Evolutionary conservation across 64 coral and sea anemone genomes (phyloP).

Genomic region (Anthopleura sola): DNA sequence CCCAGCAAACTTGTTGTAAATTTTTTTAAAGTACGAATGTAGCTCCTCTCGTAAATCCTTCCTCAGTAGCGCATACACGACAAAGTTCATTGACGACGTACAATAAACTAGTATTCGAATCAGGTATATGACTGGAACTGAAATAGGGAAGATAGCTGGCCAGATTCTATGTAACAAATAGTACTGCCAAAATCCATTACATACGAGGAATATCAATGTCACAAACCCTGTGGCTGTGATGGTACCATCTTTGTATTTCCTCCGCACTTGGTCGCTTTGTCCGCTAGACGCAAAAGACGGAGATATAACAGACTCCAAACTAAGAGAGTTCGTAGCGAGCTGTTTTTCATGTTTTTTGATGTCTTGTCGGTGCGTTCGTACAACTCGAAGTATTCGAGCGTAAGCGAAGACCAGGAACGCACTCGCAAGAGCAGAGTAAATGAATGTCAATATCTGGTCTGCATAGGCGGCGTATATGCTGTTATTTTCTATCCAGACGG

Average conservation of each 20-base stretch:
- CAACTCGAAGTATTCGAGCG: conserved; percentile 2
- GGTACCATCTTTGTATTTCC: not conserved
- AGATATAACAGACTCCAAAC: not conserved
- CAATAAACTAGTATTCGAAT: not conserved
- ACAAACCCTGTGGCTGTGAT: not conserved
- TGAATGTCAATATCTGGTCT: not conserved
- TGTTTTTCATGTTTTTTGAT: conserved; percentile 20
- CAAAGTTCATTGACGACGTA: not conserved
- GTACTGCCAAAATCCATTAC: conserved; percentile 8
- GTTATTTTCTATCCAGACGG: not conserved
- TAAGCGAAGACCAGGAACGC: not conserved
- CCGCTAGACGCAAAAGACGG: not conserved
- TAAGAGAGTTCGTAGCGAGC: not conserved
- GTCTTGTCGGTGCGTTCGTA: not conserved
- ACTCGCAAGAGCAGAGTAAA: not conserved
- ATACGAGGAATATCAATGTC: not conserved
- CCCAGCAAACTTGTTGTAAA: not conserved
- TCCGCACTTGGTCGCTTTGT: not conserved
- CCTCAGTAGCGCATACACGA: conserved; percentile 7
- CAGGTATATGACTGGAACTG: not conserved
- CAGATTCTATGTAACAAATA: not conserved
- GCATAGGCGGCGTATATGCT: not conserved
- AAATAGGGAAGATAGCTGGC: not conserved
- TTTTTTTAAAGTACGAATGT: not conserved
- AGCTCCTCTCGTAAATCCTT: conserved; percentile 1